Evolutionary conservation across 2,113 vertebrate species (phyloP).

Genomic region (Ovibos moschatus): DNA sequence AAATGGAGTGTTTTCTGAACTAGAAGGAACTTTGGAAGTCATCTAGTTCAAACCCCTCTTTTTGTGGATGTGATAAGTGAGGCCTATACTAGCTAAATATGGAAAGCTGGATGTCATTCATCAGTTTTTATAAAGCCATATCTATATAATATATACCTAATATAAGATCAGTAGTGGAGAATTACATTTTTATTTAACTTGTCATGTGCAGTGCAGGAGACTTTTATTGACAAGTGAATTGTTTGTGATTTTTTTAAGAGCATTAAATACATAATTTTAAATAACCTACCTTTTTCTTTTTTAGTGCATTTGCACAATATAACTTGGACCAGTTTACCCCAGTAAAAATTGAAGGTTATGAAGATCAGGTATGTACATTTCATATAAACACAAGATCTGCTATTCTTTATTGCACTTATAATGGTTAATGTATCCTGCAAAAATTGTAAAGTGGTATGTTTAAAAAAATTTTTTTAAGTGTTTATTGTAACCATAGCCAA

Average conservation of each 20-base stretch:
- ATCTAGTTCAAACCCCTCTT: background rate
- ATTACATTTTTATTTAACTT: slow-evolving; percentile 22
- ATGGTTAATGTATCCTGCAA: background rate
- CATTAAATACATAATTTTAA: slow-evolving; percentile 28
- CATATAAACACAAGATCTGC: background rate
- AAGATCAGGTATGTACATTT: slow-evolving; percentile 94
- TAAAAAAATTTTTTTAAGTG: background rate
- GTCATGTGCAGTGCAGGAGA: background rate
- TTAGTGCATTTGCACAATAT: slow-evolving; percentile 97
- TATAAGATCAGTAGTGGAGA: background rate
- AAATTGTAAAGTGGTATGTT: background rate
- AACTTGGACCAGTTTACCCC: slow-evolving; percentile 99
- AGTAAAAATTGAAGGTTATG: slow-evolving; percentile 94
- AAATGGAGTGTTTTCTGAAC: background rate
- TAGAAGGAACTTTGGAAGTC: background rate
- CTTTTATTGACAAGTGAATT: slow-evolving; percentile 20
- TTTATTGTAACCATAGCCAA: slow-evolving; percentile 10
- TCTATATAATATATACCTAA: background rate
- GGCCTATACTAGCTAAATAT: background rate
- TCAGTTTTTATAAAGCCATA: slow-evolving; percentile 17
- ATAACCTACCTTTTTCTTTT: slow-evolving; percentile 46
- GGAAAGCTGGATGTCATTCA: background rate
- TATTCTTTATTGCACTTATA: slow-evolving; percentile 36
- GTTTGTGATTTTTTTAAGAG: background rate
- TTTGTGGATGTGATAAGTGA: background rate